phyloP scores from a whole-genome alignment of 2,113 vertebrate genomes.

The Carassius gibelio region DNA sequence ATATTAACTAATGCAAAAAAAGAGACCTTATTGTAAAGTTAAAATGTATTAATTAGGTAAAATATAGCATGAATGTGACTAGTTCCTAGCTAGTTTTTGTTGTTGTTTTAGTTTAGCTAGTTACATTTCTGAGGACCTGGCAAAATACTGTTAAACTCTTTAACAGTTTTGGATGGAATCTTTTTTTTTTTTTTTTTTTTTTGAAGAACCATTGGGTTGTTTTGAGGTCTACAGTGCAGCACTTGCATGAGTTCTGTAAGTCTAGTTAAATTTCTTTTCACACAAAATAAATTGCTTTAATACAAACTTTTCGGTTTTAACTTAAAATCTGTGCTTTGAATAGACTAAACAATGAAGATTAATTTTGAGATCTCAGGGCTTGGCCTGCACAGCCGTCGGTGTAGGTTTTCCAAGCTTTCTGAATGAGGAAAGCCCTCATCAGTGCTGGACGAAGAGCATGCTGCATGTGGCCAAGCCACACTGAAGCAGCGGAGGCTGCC shows the following conservation, averaged over 20 bases:
- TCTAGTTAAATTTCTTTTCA: background rate
- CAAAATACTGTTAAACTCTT: background rate
- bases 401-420: constrained; percentile 22
- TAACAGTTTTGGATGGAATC: background rate
- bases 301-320: constrained; percentile 1
- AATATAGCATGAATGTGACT: no score
- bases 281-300: background rate
- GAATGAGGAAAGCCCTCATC: constrained; percentile 47
- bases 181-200: background rate
- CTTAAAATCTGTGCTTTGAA: constrained; percentile 27
- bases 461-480: constrained; percentile 33
- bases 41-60: no score
- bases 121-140: background rate
- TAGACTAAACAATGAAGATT: constrained; percentile 22
- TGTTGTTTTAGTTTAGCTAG: background rate
- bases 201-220: background rate
- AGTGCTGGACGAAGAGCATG: constrained; percentile 20
- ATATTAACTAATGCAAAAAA: background rate
- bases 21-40: background rate
- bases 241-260: background rate
- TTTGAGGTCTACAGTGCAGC: background rate
- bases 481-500: constrained; percentile 13
- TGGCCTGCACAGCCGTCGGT: background rate
- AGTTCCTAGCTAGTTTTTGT: background rate
- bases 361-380: constrained; percentile 22